Evolutionary conservation across 2,797 vertebrate species (phyloP), one percentile per base, ranked within the genome.

Genomic region (Pterois miles): DNA sequence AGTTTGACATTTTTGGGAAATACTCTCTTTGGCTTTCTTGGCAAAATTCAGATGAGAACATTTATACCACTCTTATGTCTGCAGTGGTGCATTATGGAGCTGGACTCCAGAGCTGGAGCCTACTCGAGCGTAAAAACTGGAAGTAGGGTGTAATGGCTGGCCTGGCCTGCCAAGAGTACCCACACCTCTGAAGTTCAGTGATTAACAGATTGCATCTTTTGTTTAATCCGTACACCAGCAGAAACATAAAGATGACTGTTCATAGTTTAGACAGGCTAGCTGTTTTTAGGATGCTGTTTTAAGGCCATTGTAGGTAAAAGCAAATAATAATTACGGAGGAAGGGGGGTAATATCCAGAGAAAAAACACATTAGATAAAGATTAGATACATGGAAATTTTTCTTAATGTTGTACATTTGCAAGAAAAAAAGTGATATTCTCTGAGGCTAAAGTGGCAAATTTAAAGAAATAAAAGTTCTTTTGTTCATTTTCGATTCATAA

Each of bases 111-210:
- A 65, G 36, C 50, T 52, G 22, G 22, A 52, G 9, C 1, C 22
- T 52, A 52, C 5, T 16, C 20, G 50, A 58, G 53, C 23, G 23
- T 59, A 14, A 34, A 57, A 40, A 34, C 25, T 56, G 36, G 8
- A 22, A 40, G 18, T 6, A 29, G 25, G 11, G 1, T 22, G 23
- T 38, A 29, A 46, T 46, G 18, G 46, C 20, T 48, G 8, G 18
- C 4, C 2, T 48, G 46, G 18, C 0, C 1, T 0, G 43, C 43
- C 18, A 18, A 46, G 16, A 46, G 43, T 46, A 46, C 43, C 0
- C 43, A 40, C 48, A 38, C 5, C 1, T 31, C 23, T 31, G 8
- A 72, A 34, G 2, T 58, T 58, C 0, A 65, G 18, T 5, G 8
- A 58, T 40, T 33, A 57, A 64, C 14, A 67, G 14, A 14, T 33